Percentiles rank a stretch among this genome's conserved stretches.
These are phyloP conservation scores for Anneissia japonica DNA, from an alignment of 35 echinoderm and acorn worm genomes.

Conservation along the genomic window DNA sequence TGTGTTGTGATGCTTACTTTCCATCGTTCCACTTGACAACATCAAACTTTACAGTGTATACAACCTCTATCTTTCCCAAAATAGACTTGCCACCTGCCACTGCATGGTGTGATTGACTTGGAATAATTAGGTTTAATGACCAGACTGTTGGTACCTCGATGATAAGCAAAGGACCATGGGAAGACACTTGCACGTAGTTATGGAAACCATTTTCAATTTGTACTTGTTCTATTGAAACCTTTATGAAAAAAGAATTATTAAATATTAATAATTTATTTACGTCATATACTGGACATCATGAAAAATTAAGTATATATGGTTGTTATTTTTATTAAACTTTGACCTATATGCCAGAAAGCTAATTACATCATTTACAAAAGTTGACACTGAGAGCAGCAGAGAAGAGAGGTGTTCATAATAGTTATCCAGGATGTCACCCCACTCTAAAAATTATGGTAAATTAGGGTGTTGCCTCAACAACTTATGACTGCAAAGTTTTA, in stretches of 20 bases:
- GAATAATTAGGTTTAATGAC: slow-evolving; percentile 6
- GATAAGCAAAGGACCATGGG: slow-evolving; percentile 15
- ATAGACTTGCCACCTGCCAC: slow-evolving; percentile 14
- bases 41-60: slow-evolving; percentile 49
- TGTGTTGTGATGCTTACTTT: slow-evolving; percentile 33
- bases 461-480: too few species aligned
- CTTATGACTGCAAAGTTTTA: too few species aligned
- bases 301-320: too few species aligned
- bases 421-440: too few species aligned
- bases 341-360: too few species aligned
- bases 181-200: slow-evolving; percentile 51
- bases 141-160: slow-evolving; percentile 57
- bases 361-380: too few species aligned
- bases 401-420: too few species aligned
- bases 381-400: too few species aligned
- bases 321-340: too few species aligned
- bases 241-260: background rate
- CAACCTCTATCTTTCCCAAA: slow-evolving; percentile 51
- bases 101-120: background rate
- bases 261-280: background rate
- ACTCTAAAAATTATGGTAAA: too few species aligned
- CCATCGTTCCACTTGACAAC: slow-evolving; percentile 34
- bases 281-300: too few species aligned
- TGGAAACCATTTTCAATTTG: slow-evolving; percentile 25
- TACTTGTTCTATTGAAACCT: slow-evolving; percentile 43